Evolutionary conservation across 1,140 invertebrate genomes (phyloP).

Genomic region (Batillaria attramentaria): DNA sequence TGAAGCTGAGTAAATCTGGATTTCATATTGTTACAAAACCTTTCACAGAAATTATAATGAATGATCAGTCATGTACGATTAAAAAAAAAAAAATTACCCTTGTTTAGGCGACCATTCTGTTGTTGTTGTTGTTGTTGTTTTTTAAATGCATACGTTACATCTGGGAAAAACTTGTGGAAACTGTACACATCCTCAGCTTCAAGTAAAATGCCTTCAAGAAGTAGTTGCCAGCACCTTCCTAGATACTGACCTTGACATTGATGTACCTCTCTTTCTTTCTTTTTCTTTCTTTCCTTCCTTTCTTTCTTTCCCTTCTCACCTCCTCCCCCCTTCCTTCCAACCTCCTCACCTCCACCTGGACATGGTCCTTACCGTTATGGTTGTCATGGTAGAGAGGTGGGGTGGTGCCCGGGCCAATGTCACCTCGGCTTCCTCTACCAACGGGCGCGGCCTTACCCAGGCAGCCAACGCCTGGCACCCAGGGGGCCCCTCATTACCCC

Average conservation of each 20-base stretch:
- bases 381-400: conserved; percentile 60
- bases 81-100: too few relatives aligned
- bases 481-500: conserved; percentile 21
- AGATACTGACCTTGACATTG: neutral
- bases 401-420: conserved; percentile 65
- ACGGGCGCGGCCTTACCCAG: neutral
- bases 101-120: too few relatives aligned
- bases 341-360: neutral
- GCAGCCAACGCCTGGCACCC: conserved; percentile 12
- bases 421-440: conserved; percentile 54
- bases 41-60: too few relatives aligned
- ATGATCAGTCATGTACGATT: too few relatives aligned
- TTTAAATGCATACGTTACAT: too few relatives aligned
- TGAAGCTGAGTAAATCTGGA: too few relatives aligned
- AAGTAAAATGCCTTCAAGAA: too few relatives aligned
- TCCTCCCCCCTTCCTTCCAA: neutral
- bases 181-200: too few relatives aligned
- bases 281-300: conserved; percentile 1
- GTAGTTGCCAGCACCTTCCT: too few relatives aligned
- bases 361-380: conserved; percentile 1
- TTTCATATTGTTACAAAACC: too few relatives aligned
- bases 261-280: neutral
- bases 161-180: too few relatives aligned
- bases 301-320: neutral
- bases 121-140: too few relatives aligned